These are phyloP conservation scores for Brachionus calyciflorus DNA, from an alignment of 1,140 invertebrate genomes.

Conservation along the genomic window DNA sequence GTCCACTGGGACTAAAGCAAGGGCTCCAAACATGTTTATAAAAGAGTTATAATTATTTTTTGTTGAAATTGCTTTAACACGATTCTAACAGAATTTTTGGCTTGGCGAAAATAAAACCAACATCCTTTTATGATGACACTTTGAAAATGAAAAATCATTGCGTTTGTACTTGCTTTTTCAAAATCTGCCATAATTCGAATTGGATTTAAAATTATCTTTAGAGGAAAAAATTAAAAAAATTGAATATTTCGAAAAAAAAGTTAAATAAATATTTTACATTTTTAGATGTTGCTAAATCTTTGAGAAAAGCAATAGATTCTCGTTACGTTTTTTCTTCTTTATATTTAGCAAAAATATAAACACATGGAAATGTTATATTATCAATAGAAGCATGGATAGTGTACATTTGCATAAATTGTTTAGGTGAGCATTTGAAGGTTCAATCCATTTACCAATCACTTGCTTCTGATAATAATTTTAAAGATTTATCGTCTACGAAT, in stretches of 20 bases:
- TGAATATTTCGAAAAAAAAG: too few species aligned
- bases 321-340: neutral
- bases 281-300: neutral
- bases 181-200: neutral
- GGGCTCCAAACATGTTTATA: neutral
- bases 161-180: neutral
- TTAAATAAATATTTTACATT: too few species aligned
- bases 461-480: neutral
- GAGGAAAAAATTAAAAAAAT: too few species aligned
- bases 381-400: constrained; percentile 7
- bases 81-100: neutral
- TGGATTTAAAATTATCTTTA: neutral
- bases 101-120: neutral
- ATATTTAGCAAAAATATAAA: constrained; percentile 3
- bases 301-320: neutral
- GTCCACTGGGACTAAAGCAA: neutral
- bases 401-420: constrained; percentile 32
- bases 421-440: constrained; percentile 33
- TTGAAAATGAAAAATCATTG: neutral
- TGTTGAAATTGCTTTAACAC: neutral
- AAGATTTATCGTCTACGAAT: neutral
- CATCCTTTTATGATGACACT: neutral
- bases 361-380: constrained; percentile 13
- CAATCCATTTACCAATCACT: neutral
- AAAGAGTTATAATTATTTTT: neutral